These are phyloP conservation scores for Gulo gulo DNA, from an alignment of 2,113 vertebrate species.

Conservation along the genomic window DNA sequence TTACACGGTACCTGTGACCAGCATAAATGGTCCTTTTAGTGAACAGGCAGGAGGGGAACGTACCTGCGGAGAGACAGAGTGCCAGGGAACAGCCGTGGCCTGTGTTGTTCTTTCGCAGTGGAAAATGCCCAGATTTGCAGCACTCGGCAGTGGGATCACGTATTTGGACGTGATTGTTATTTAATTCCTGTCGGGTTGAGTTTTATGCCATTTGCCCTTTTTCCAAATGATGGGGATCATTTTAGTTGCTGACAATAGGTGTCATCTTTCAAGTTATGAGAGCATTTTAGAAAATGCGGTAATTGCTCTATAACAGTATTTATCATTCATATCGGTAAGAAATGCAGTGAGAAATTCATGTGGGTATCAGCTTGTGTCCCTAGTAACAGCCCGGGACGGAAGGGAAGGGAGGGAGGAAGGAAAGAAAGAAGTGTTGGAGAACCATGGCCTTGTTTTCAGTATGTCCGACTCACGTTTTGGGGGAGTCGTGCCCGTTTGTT, in stretches of 20 bases:
- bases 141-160: accelerated
- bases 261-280: neutral
- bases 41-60: accelerated
- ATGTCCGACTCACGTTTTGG: accelerated
- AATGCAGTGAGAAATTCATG: no score
- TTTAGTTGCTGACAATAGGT: neutral
- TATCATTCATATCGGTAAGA: neutral
- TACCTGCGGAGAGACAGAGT: accelerated
- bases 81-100: accelerated
- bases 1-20: accelerated
- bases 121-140: neutral
- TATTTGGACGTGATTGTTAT: neutral
- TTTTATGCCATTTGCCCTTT: neutral
- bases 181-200: neutral
- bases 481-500: accelerated
- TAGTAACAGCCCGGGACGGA: accelerated
- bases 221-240: neutral
- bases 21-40: accelerated
- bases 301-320: neutral
- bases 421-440: neutral
- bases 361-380: neutral
- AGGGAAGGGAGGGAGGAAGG: no score
- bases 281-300: neutral
- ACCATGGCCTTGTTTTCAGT: neutral
- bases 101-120: accelerated